Conservation (phyloP, 2,888 invertebrate genomes). For the Tipula lateralis region DNA sequence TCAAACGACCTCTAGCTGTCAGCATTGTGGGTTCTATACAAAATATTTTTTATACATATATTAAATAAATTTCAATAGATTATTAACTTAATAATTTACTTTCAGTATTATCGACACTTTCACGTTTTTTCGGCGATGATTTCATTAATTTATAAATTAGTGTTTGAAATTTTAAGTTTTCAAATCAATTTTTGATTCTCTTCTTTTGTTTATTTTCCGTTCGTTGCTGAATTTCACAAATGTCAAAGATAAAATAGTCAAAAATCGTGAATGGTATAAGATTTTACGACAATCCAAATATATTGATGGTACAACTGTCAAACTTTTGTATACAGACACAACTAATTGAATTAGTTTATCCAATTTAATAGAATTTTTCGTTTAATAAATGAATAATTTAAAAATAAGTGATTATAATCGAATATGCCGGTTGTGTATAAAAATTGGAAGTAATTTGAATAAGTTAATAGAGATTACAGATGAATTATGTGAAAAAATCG, state of each 20-base stretch:
- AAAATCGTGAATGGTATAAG: neutral
- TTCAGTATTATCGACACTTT: neutral
- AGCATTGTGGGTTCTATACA: neutral
- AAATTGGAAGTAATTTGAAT: constrained; percentile 20
- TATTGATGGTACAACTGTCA: neutral
- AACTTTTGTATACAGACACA: neutral
- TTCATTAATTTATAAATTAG: neutral
- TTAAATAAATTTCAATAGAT: neutral
- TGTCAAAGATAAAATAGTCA: neutral
- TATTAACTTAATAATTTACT: neutral
- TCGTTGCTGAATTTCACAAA: neutral
- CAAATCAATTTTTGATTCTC: too few species aligned
- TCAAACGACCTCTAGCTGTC: constrained; percentile 29
- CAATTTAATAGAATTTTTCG: neutral
- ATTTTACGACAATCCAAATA: neutral
- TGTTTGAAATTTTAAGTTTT: neutral
- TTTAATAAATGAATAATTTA: neutral
- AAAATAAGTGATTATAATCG: constrained; percentile 26
- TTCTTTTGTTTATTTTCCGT: neutral
- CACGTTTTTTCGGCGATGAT: neutral
- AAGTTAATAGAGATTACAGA: neutral
- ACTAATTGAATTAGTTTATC: neutral
- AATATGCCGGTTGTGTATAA: constrained; percentile 27
- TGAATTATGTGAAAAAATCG: neutral
- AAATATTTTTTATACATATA: neutral